Percentiles rank a stretch among this genome's conserved stretches.
Conservation (phyloP, 2,797 vertebrate genomes). For the Coregonus sp. region DNA sequence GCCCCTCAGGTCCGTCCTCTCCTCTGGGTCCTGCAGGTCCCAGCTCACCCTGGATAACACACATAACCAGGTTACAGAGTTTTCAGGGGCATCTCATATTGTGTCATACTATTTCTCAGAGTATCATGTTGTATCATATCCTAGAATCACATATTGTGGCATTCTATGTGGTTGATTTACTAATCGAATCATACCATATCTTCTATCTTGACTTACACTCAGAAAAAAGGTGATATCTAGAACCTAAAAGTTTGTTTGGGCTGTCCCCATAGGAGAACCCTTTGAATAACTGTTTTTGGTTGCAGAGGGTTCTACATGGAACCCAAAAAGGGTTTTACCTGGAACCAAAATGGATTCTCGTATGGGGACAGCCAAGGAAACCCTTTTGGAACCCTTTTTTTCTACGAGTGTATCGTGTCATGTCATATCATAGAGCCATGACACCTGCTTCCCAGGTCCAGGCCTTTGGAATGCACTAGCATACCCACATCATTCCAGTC, state of each 20-base stretch:
- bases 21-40: slow-evolving; percentile 91
- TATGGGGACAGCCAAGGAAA: no score
- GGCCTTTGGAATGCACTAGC: neutral
- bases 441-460: neutral
- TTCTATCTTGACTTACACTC: neutral
- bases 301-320: no score
- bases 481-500: no score
- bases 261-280: no score
- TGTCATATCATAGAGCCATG: neutral
- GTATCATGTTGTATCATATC: neutral
- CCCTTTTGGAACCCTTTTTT: no score
- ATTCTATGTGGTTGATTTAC: neutral
- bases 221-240: no score
- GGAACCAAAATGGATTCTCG: no score
- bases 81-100: neutral
- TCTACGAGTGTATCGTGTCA: neutral
- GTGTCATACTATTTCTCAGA: neutral
- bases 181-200: neutral
- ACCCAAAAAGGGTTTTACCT: no score
- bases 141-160: neutral
- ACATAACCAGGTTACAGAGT: neutral
- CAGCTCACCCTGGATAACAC: slow-evolving; percentile 84
- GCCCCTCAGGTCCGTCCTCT: slow-evolving; percentile 95
- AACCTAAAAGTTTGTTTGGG: no score
- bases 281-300: no score